phyloP scores from a whole-genome alignment of 2,888 invertebrate species.

The Drosophila borborema region DNA sequence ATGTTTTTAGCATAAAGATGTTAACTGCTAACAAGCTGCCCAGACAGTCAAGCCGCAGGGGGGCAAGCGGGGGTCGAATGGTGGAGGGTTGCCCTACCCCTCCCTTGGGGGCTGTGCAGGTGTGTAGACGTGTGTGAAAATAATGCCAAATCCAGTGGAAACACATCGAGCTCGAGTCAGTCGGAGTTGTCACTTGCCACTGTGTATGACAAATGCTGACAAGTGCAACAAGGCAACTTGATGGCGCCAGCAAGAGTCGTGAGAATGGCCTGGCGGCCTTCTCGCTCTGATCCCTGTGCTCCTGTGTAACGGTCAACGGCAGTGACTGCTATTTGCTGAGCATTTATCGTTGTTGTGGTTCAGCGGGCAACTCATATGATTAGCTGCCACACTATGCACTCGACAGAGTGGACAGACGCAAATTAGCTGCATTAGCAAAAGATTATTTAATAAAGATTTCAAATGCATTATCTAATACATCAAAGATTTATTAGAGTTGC shows the following conservation, averaged over 20 bases:
- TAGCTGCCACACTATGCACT: conserved; percentile 10
- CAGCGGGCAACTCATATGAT: conserved; percentile 1
- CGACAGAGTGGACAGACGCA: neutral
- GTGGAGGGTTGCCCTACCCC: neutral
- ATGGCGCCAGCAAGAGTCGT: conserved; percentile 57
- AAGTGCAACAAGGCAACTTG: conserved; percentile 31
- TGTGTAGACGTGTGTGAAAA: conserved; percentile 41
- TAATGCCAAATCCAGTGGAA: conserved; percentile 37
- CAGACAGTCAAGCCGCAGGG: conserved; percentile 4
- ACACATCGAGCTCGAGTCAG: conserved; percentile 12
- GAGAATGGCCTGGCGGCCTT: conserved; percentile 53
- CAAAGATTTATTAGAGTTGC: neutral
- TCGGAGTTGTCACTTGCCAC: conserved; percentile 59
- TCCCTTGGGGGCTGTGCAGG: conserved; percentile 22
- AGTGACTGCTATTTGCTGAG: conserved; percentile 39
- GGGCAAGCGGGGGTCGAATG: neutral
- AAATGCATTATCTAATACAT: neutral
- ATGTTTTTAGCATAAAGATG: conserved; percentile 80
- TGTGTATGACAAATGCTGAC: conserved; percentile 7
- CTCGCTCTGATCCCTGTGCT: conserved; percentile 40
- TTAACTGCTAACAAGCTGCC: conserved; percentile 76
- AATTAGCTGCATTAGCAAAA: too few species aligned
- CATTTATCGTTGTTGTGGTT: conserved; percentile 40
- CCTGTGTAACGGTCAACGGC: conserved; percentile 25
- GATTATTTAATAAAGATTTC: neutral